Evolutionary conservation across 2,888 invertebrate genomes (phyloP).

Genomic region (Dynastes tityus): DNA sequence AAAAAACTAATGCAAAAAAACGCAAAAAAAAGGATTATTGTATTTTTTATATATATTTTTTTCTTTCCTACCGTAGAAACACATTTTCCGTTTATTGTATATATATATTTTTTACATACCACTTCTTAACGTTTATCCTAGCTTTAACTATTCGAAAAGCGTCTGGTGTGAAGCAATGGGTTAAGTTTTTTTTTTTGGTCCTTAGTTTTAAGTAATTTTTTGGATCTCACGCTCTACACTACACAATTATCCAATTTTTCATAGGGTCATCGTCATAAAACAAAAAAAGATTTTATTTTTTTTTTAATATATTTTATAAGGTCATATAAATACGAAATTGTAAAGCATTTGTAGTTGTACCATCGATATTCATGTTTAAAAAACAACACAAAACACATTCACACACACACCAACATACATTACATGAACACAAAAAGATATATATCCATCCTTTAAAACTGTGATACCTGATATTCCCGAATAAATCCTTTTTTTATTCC

Average conservation of each 20-base stretch:
- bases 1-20: constrained; percentile 22
- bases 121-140: constrained; percentile 9
- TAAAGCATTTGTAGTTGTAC: constrained; percentile 48
- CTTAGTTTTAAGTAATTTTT: constrained; percentile 49
- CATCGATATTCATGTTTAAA: constrained; percentile 24
- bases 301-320: constrained; percentile 51
- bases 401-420: constrained; percentile 2
- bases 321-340: constrained; percentile 52
- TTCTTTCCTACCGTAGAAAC: background rate
- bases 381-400: background rate
- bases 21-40: constrained; percentile 1
- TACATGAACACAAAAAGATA: background rate
- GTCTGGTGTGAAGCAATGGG: constrained; percentile 31
- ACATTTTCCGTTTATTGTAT: constrained; percentile 9
- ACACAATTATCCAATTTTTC: constrained; percentile 2
- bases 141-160: constrained; percentile 26
- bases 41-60: constrained; percentile 9
- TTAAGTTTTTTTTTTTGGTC: constrained; percentile 32
- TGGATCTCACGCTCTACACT: constrained; percentile 41
- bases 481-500: constrained; percentile 51
- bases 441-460: constrained; percentile 59
- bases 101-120: constrained; percentile 7
- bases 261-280: constrained; percentile 30
- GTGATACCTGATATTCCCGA: constrained; percentile 58
- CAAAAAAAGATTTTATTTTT: constrained; percentile 31